phyloP scores from a whole-genome alignment of 2,888 invertebrate genomes.

The Sepioteuthis lessoniana region DNA sequence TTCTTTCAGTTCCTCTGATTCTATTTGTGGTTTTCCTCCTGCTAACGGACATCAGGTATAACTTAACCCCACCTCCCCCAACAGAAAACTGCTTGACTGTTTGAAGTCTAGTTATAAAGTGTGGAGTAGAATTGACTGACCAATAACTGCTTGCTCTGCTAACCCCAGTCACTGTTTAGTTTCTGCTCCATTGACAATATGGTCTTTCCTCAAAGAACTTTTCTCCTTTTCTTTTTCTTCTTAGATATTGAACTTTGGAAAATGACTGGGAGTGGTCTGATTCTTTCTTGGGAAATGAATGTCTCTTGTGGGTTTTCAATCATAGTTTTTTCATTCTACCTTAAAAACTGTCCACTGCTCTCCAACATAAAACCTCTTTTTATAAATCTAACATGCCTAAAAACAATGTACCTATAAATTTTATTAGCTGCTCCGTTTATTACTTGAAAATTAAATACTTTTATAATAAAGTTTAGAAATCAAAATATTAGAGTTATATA shows the following conservation, averaged over 20 bases:
- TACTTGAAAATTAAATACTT: too few species aligned
- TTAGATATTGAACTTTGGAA: neutral
- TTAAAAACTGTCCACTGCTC: neutral
- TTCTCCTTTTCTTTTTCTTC: neutral
- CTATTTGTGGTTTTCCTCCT: constrained; percentile 13
- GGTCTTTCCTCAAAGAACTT: neutral
- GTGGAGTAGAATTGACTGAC: constrained; percentile 10
- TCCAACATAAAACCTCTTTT: neutral
- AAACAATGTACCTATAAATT: neutral
- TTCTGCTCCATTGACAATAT: neutral
- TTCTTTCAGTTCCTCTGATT: constrained; percentile 25
- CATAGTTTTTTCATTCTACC: neutral
- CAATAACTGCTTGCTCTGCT: constrained; percentile 33
- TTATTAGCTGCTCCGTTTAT: too few species aligned
- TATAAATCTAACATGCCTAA: neutral
- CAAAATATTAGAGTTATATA: too few species aligned
- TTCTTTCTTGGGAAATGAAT: neutral
- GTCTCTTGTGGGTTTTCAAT: neutral
- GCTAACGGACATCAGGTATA: neutral
- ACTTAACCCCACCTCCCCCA: neutral
- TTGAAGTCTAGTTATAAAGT: neutral
- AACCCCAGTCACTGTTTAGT: neutral
- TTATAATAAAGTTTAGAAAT: too few species aligned
- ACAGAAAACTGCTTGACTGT: neutral
- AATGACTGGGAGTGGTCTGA: neutral